phyloP scores from a whole-genome alignment of 2,113 vertebrate genomes.

The Zootoca vivipara region DNA sequence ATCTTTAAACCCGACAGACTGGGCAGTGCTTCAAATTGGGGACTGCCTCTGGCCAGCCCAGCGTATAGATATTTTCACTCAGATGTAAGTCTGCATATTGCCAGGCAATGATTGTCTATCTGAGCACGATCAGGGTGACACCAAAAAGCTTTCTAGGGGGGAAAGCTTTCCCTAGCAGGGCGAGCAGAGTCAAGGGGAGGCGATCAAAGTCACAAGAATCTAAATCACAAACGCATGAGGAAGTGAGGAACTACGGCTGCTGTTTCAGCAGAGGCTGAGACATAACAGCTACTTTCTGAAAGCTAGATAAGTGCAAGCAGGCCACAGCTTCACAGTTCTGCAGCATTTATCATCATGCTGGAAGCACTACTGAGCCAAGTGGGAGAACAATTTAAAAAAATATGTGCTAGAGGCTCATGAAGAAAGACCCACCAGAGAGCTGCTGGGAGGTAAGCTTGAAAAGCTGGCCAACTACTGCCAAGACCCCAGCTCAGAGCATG shows the following conservation, averaged over 20 bases:
- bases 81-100: too few relatives aligned
- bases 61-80: too few relatives aligned
- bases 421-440: background rate
- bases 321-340: background rate
- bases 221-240: background rate
- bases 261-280: background rate
- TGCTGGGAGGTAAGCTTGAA: background rate
- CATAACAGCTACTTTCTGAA: background rate
- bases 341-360: background rate
- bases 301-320: background rate
- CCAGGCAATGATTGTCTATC: background rate
- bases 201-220: background rate
- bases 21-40: too few relatives aligned
- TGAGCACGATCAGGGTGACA: background rate
- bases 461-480: background rate
- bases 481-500: background rate
- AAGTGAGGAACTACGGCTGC: background rate
- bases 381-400: background rate
- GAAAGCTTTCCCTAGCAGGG: too few relatives aligned
- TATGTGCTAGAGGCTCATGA: background rate
- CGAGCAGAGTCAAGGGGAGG: background rate
- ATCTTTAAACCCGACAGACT: too few relatives aligned
- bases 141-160: background rate
- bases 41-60: too few relatives aligned
- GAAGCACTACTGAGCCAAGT: background rate